A percentile compares a stretch with the other conserved stretches of the same genome.
phyloP scores from a whole-genome alignment of 2,113 vertebrate species.

The Atherinomorus stipes region DNA sequence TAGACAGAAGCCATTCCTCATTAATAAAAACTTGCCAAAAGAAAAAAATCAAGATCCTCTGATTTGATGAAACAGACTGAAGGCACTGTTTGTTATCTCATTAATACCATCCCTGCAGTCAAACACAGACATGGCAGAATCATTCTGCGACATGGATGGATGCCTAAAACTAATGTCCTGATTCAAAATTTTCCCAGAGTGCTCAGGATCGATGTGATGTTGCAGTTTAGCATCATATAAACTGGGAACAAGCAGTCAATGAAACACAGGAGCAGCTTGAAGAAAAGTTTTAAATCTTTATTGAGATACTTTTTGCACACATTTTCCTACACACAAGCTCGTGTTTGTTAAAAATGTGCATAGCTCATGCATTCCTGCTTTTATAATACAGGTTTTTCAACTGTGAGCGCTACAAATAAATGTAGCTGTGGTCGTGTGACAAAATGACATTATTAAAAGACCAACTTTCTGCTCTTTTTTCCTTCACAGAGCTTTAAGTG shows the following conservation, averaged over 20 bases:
- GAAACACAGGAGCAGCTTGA: neutral
- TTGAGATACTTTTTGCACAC: too few species aligned
- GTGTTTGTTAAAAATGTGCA: too few species aligned
- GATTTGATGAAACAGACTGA: constrained; percentile 4
- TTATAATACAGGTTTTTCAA: too few species aligned
- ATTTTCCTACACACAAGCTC: neutral
- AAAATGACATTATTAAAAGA: neutral
- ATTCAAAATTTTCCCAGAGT: neutral
- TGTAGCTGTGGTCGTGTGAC: neutral
- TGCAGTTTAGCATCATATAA: too few species aligned
- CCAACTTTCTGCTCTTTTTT: too few species aligned
- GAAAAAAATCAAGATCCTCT: constrained; percentile 3
- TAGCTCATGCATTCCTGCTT: neutral
- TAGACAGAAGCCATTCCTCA: constrained; percentile 2
- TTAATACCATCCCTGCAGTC: constrained; percentile 2
- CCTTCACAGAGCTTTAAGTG: too few species aligned
- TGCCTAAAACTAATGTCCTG: neutral
- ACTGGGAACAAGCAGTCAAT: neutral
- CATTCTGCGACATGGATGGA: neutral
- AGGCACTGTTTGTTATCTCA: neutral
- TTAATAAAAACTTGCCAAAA: constrained; percentile 9
- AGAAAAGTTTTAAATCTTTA: neutral
- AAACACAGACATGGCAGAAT: neutral
- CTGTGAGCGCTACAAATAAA: too few species aligned
- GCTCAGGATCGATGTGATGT: neutral